phyloP scores from a whole-genome alignment of 2,113 vertebrate species.

The Dicrurus megarhynchus region DNA sequence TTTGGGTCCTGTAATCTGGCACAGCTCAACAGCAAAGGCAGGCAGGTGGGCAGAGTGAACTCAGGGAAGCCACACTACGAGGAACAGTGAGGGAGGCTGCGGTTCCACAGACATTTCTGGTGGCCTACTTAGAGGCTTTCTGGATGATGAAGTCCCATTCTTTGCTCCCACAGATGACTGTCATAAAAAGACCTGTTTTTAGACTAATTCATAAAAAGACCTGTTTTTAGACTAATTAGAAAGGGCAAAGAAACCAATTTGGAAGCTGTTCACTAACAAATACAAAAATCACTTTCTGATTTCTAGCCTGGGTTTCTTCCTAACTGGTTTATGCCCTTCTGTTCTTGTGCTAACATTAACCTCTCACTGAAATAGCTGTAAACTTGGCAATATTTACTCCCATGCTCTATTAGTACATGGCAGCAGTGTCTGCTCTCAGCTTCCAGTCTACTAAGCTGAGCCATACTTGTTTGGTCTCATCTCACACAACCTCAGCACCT shows the following conservation, averaged over 20 bases:
- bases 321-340: not conserved
- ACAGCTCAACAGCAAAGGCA: not conserved
- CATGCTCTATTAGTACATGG: not conserved
- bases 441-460: not conserved
- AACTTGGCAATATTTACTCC: constrained; percentile 31
- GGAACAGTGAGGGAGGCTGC: not conserved
- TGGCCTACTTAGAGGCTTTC: not conserved
- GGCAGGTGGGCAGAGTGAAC: not conserved
- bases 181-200: not conserved
- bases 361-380: constrained; percentile 17
- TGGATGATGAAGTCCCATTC: not conserved
- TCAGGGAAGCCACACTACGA: fast-evolving
- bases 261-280: not conserved
- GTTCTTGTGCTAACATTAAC: not conserved
- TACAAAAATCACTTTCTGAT: not conserved
- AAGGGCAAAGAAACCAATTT: constrained; percentile 11
- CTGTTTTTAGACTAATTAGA: constrained; percentile 37
- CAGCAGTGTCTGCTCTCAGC: not conserved
- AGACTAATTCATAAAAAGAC: constrained; percentile 33
- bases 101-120: not conserved
- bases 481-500: not conserved
- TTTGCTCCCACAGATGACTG: not conserved
- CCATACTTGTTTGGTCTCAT: not conserved
- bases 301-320: constrained; percentile 16
- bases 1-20: not conserved